A percentile compares a stretch with the other conserved stretches of the same genome.
Conservation (phyloP, 2,797 vertebrate genomes). For the Coilia nasus region DNA sequence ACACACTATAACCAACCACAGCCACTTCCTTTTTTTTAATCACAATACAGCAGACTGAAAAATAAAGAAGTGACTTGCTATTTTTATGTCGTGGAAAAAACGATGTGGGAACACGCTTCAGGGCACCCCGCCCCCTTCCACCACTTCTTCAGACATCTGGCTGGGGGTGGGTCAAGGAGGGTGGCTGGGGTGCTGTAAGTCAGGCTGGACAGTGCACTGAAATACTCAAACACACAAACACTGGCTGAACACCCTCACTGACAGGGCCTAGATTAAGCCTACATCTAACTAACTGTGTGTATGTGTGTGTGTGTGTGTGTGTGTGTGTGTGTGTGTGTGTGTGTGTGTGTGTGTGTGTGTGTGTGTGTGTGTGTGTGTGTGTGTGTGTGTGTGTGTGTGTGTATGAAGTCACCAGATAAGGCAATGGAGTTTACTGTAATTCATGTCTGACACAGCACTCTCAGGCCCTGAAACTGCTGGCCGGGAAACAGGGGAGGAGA, state of each 20-base stretch:
- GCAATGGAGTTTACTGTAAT: constrained; percentile 1
- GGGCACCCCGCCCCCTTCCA: neutral
- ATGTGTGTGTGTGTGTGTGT: too few species aligned
- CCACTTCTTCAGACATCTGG: neutral
- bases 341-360: too few species aligned
- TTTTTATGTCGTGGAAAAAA: constrained; percentile 31
- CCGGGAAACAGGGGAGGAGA: neutral
- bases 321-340: too few species aligned
- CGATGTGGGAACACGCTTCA: neutral
- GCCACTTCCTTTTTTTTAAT: constrained; percentile 34
- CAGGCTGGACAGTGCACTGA: neutral
- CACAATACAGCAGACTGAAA: neutral
- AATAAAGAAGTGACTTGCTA: neutral
- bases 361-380: too few species aligned
- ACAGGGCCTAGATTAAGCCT: too few species aligned
- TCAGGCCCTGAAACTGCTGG: neutral
- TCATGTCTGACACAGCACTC: constrained; percentile 7
- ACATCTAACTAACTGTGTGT: too few species aligned
- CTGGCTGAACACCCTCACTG: too few species aligned
- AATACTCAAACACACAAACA: too few species aligned
- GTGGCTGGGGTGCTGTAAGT: neutral
- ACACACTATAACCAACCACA: constrained; percentile 23
- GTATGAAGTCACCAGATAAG: neutral
- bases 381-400: neutral
- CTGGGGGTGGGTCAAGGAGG: neutral